Percentiles rank a stretch among this genome's conserved stretches.
phyloP scores from a whole-genome alignment of 2,888 invertebrate genomes.

The Glomeris marginata region DNA sequence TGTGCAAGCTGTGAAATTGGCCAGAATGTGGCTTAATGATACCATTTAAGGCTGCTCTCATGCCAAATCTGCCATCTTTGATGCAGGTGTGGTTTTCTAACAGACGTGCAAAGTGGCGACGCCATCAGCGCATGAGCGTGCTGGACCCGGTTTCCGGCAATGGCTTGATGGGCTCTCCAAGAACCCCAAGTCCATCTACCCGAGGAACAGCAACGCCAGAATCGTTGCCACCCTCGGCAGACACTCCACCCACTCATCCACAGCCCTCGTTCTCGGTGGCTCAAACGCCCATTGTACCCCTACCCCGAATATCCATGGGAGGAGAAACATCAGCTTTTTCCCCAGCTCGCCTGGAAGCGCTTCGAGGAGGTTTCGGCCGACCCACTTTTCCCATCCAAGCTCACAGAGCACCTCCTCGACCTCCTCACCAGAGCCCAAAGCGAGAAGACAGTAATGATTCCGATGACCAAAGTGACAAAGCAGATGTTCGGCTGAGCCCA shows the following conservation, averaged over 20 bases:
- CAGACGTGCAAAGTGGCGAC: slow-evolving; percentile 97
- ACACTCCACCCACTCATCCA: slow-evolving; percentile 30
- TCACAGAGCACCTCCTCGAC: too few species aligned
- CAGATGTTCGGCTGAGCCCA: too few species aligned
- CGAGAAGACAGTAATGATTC: too few species aligned
- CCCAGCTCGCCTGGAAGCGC: slow-evolving; percentile 12
- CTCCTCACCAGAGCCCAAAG: too few species aligned
- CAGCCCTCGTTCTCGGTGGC: not conserved
- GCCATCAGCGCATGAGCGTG: slow-evolving; percentile 88
- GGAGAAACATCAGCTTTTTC: slow-evolving; percentile 79
- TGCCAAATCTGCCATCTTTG: too few species aligned
- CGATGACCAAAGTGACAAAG: too few species aligned
- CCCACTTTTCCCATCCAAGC: too few species aligned
- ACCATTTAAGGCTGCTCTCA: too few species aligned
- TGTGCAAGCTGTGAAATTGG: too few species aligned
- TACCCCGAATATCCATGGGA: slow-evolving; percentile 44
- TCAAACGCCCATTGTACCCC: not conserved
- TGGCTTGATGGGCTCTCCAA: slow-evolving; percentile 29
- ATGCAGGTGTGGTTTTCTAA: slow-evolving; percentile 98
- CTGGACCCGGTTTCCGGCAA: slow-evolving; percentile 30
- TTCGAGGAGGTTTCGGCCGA: too few species aligned
- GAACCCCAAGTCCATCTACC: slow-evolving; percentile 36
- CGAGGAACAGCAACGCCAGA: slow-evolving; percentile 42
- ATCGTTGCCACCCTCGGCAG: not conserved
- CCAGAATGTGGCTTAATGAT: too few species aligned